Percentiles rank a stretch among this genome's conserved stretches.
These are phyloP conservation scores for Cavia porcellus DNA, from an alignment of 2,113 vertebrate genomes.

Conservation along the genomic window DNA sequence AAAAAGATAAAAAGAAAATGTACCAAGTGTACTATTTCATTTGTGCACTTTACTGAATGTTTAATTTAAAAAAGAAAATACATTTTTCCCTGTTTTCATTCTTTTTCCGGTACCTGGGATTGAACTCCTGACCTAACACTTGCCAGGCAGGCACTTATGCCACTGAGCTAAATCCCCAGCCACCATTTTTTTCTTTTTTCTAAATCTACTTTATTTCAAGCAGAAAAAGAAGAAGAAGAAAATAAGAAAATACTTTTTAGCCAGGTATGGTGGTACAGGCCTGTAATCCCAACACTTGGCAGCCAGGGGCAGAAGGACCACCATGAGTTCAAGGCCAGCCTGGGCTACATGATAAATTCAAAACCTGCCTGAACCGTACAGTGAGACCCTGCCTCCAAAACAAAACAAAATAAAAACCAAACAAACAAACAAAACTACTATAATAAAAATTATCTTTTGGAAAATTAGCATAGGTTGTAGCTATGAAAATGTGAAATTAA, in stretches of 20 bases:
- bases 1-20: neutral
- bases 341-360: neutral
- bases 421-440: no score
- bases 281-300: neutral
- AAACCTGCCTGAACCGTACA: neutral
- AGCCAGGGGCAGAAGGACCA: neutral
- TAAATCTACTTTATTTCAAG: no score
- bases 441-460: neutral
- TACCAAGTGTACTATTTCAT: neutral
- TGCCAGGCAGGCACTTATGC: no score
- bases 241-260: neutral
- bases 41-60: neutral
- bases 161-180: no score
- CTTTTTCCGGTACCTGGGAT: no score
- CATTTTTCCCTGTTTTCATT: no score
- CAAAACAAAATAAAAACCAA: no score
- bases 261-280: neutral
- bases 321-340: neutral
- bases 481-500: constrained; percentile 20
- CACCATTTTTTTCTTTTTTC: no score
- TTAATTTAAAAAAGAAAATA: no score
- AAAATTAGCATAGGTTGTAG: neutral
- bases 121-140: no score
- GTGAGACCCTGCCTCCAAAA: neutral
- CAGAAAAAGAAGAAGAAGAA: no score